These are phyloP conservation scores for Ryuthela nishihirai DNA, from an alignment of 2,888 invertebrate genomes.

Conservation along the genomic window DNA sequence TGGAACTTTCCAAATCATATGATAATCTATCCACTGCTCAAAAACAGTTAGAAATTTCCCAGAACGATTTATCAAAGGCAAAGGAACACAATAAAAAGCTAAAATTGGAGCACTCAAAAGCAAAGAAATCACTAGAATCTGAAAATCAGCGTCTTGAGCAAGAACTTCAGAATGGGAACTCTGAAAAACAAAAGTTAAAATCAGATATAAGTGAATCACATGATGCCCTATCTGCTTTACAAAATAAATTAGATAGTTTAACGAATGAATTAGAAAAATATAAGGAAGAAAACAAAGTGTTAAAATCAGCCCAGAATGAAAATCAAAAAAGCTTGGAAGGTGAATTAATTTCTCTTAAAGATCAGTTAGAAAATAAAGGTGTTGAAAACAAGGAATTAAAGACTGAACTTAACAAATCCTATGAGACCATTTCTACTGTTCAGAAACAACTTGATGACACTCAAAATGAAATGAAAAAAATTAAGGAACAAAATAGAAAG, in stretches of 20 bases:
- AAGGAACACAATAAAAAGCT: constrained; percentile 32
- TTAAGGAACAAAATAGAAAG: constrained; percentile 63
- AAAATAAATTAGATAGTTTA: constrained; percentile 31
- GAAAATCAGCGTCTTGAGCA: constrained; percentile 28
- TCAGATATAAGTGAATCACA: constrained; percentile 32
- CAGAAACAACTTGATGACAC: constrained; percentile 28
- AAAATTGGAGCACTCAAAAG: constrained; percentile 17
- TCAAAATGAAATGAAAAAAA: constrained; percentile 63
- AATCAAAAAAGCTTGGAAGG: constrained; percentile 29
- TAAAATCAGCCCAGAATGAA: constrained; percentile 20
- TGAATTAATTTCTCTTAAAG: constrained; percentile 28
- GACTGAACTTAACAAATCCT: constrained; percentile 25
- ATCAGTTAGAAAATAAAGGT: constrained; percentile 20
- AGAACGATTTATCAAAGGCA: constrained; percentile 23
- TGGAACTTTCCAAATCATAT: constrained; percentile 29
- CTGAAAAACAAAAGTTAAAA: constrained; percentile 29
- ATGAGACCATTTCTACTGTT: constrained; percentile 25
- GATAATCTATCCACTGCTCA: constrained; percentile 27
- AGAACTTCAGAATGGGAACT: constrained; percentile 25
- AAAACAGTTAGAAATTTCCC: constrained; percentile 18
- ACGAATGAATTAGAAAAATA: constrained; percentile 27
- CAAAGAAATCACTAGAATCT: constrained; percentile 26
- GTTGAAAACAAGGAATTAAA: constrained; percentile 28
- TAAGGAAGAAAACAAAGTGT: constrained; percentile 29
- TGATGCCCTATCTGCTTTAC: constrained; percentile 22